phyloP scores from a whole-genome alignment of 2,113 vertebrate species.

The Arvicanthis niloticus region DNA sequence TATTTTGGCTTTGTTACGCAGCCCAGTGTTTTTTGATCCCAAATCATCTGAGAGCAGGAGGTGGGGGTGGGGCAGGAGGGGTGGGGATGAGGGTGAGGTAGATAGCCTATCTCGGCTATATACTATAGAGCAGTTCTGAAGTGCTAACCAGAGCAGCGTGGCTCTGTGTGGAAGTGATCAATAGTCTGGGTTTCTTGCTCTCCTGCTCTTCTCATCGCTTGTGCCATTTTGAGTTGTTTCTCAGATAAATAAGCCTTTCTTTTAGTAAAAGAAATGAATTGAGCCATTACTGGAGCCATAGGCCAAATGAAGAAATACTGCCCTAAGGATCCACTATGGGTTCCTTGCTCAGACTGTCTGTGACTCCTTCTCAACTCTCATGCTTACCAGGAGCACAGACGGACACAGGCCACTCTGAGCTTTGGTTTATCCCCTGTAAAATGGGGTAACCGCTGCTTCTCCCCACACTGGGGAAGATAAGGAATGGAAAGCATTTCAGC shows the following conservation, averaged over 20 bases:
- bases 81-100: too few relatives aligned
- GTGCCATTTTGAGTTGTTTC: background rate
- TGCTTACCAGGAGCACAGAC: background rate
- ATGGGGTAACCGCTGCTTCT: background rate
- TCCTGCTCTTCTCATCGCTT: background rate
- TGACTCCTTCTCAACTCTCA: background rate
- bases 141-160: background rate
- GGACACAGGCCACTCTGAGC: background rate
- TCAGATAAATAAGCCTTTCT: background rate
- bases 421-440: background rate
- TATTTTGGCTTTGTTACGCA: background rate
- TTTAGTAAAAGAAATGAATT: slow-evolving; percentile 37
- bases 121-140: background rate
- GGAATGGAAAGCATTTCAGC: background rate
- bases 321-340: too few relatives aligned
- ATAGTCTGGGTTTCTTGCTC: background rate
- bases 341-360: slow-evolving; percentile 5
- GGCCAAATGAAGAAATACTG: background rate
- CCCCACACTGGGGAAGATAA: background rate
- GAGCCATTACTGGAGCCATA: background rate
- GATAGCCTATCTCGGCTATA: background rate
- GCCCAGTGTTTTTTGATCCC: background rate
- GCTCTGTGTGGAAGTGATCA: background rate
- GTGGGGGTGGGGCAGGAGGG: background rate
- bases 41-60: background rate